These are phyloP conservation scores for Oreortyx pictus DNA, from an alignment of 2,797 vertebrate genomes.

Conservation along the genomic window DNA sequence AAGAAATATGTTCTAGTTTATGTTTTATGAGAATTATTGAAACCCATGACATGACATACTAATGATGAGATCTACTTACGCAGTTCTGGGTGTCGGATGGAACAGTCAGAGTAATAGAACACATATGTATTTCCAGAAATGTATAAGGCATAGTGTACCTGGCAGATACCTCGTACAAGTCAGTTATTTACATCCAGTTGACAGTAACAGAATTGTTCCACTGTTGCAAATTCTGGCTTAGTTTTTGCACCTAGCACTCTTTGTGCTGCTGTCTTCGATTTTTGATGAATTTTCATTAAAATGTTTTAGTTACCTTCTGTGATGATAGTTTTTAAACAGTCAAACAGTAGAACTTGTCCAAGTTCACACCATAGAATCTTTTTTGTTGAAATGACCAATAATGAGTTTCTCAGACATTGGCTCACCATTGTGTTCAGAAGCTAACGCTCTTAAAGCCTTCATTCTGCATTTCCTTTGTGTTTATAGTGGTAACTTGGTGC, in stretches of 20 bases:
- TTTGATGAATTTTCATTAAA: background rate
- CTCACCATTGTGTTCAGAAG: background rate
- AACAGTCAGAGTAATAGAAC: background rate
- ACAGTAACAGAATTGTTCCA: background rate
- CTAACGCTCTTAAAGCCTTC: background rate
- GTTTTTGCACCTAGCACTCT: background rate
- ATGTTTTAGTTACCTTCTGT: background rate
- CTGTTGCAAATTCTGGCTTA: background rate
- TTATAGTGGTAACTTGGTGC: background rate
- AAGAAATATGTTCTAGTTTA: background rate
- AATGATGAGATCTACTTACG: background rate
- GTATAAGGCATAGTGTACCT: background rate
- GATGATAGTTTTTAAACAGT: background rate
- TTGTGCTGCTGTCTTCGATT: background rate
- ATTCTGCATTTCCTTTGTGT: background rate
- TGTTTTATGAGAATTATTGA: background rate
- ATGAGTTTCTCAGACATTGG: background rate
- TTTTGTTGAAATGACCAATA: background rate
- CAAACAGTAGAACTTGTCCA: background rate
- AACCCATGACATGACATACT: background rate
- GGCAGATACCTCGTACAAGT: fast-evolving
- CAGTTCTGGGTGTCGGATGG: background rate
- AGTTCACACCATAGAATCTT: background rate
- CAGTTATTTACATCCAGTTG: background rate
- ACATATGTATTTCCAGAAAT: background rate